Evolutionary conservation across 2,888 invertebrate species (phyloP), one percentile per base, ranked within the genome.

Genomic region (Azorinus chamasolen): DNA sequence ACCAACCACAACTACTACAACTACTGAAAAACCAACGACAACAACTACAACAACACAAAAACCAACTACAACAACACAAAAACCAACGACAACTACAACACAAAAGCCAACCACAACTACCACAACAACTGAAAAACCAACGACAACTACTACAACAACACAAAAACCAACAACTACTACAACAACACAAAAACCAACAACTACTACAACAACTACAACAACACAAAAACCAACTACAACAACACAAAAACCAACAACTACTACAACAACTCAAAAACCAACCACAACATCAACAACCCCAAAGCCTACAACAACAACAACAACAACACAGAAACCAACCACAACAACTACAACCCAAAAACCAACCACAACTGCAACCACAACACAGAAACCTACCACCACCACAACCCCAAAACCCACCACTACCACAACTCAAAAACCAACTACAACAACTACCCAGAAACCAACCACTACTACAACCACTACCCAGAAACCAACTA

Each of bases 111-210:
- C 46, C 25, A 48, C 53, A 10, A 32, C 32, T 32, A 32, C 32
- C 32, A n/a, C n/a, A n/a, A 32, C 32, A 6, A 53, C 62, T 10
- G 58, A 63, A 10, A 71, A 63, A 20, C 51, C 71, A 8, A n/a
- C n/a, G n/a, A 63, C 64, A 5, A 43, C 63, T n/a, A 57, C 32
- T 51, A 57, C 69, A 18, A 63, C 73, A 2, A 66, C 72, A 16
- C 45, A 64, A 20, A 68, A 32, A 16, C 50, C 63, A 46, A 45
- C 45, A 51, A 25, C 68, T 16, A 63, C 63, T 41, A 72, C 72
- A 12, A 65, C 65, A n/a, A 72, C 71, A 4, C 55, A 46, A 3
- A 71, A 55, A 51, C 55, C 71, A 1, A 50, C 64, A 20, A 61
- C 66, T 16, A 58, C 74, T 20, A 55, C 71, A n/a, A 22, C 46